Conservation (phyloP, 2,888 invertebrate genomes). For the Caenorhabditis virilis region DNA sequence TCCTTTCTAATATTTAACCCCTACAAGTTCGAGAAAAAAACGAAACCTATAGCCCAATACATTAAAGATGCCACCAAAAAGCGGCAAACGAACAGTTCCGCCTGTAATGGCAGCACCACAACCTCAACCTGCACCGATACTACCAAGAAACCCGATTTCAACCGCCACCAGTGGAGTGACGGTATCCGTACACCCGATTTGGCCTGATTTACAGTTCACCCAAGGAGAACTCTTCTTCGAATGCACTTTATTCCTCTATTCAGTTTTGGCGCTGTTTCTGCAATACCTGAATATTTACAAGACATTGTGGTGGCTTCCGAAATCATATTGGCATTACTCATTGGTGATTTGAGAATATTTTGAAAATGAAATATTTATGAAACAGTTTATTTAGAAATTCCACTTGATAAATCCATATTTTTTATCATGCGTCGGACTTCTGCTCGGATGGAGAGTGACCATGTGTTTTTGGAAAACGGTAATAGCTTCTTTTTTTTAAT, state of each 20-base stretch:
- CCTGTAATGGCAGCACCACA: neutral
- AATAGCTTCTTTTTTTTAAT: no score
- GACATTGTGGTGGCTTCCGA: conserved; percentile 95
- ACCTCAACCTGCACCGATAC: neutral
- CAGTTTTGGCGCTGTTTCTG: conserved; percentile 79
- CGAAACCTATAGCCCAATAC: no score
- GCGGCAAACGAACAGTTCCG: neutral
- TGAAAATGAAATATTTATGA: no score
- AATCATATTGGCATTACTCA: conserved; percentile 85
- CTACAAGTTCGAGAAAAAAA: no score
- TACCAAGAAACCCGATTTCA: neutral
- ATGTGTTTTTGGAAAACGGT: conserved; percentile 73
- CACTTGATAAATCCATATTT: conserved; percentile 89
- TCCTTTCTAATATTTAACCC: no score
- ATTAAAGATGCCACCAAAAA: conserved; percentile 10
- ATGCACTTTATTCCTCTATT: conserved; percentile 81
- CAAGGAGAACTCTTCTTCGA: conserved; percentile 83
- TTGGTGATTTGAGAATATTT: no score
- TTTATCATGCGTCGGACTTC: conserved; percentile 81
- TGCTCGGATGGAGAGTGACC: conserved; percentile 81
- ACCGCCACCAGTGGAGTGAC: conserved; percentile 36
- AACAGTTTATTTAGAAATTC: conserved; percentile 81
- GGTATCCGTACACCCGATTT: conserved; percentile 49
- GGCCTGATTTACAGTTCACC: conserved; percentile 50
- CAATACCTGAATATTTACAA: conserved; percentile 93